phyloP scores from a whole-genome alignment of 1,140 invertebrate genomes.

The Tigriopus japonicus region DNA sequence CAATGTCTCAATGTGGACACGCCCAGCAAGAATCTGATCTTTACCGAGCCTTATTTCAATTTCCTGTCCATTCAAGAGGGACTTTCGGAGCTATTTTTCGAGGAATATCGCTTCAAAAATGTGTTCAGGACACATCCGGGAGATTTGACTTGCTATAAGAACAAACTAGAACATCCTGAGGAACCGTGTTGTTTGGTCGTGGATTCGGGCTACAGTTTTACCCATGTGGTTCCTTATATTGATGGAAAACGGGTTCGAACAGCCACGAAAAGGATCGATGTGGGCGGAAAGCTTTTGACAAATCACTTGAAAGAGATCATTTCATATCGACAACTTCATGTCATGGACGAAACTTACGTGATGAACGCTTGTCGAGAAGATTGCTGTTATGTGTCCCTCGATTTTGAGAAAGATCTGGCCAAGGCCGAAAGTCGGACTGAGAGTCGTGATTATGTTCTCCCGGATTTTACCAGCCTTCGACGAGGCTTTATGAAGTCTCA shows the following conservation, averaged over 20 bases:
- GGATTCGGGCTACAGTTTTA: constrained; percentile 87
- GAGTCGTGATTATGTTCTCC: constrained; percentile 76
- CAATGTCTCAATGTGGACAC: constrained; percentile 60
- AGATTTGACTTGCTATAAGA: constrained; percentile 7
- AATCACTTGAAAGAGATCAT: constrained; percentile 97
- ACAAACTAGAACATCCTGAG: constrained; percentile 23
- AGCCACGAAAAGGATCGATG: constrained; percentile 62
- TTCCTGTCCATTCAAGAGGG: constrained; percentile 80
- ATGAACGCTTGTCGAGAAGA: constrained; percentile 99
- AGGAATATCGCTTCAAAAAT: constrained; percentile 81
- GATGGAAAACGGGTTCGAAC: constrained; percentile 61
- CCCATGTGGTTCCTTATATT: constrained; percentile 84
- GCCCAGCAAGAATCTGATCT: constrained; percentile 47
- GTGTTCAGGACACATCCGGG: constrained; percentile 49
- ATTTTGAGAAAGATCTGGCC: constrained; percentile 69
- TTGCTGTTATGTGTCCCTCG: constrained; percentile 72
- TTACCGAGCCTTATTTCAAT: constrained; percentile 88
- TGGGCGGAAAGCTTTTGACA: constrained; percentile 91
- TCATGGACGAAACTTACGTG: constrained; percentile 97
- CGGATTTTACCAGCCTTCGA: constrained; percentile 72
- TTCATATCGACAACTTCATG: constrained; percentile 88
- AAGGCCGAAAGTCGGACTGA: constrained; percentile 38
- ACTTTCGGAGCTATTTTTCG: constrained; percentile 88
- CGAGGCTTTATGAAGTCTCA: constrained; percentile 49
- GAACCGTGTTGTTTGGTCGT: constrained; percentile 61